These are phyloP conservation scores for Notothenia coriiceps DNA, from an alignment of 2,113 vertebrate species.

Conservation along the genomic window DNA sequence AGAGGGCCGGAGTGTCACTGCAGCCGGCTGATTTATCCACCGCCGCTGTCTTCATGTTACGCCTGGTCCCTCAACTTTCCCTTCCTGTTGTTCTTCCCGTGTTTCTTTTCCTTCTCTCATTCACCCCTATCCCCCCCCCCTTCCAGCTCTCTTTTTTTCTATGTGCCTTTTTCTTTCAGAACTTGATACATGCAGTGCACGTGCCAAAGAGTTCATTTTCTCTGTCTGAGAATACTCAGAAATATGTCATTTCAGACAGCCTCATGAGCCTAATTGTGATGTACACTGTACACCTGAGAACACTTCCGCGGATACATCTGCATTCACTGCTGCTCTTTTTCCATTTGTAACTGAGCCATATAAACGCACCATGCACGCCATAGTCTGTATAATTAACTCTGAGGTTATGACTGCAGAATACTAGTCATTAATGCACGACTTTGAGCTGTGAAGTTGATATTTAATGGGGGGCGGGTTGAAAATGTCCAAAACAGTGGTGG, in stretches of 20 bases:
- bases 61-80: slow-evolving; percentile 80
- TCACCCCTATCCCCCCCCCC: slow-evolving; percentile 50
- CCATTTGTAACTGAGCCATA: slow-evolving; percentile 15
- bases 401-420: slow-evolving; percentile 46
- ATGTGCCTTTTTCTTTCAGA: slow-evolving; percentile 55
- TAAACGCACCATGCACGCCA: slow-evolving; percentile 23
- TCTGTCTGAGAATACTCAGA: slow-evolving; percentile 41
- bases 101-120: slow-evolving; percentile 79
- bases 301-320: slow-evolving; percentile 56
- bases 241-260: slow-evolving; percentile 37
- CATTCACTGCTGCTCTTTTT: slow-evolving; percentile 23
- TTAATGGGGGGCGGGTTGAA: slow-evolving; percentile 25
- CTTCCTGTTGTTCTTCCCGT: slow-evolving; percentile 87
- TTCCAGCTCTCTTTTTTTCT: slow-evolving; percentile 58
- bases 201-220: slow-evolving; percentile 65
- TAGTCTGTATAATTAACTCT: slow-evolving; percentile 45
- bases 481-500: slow-evolving; percentile 41
- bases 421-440: slow-evolving; percentile 49
- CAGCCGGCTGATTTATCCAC: slow-evolving; percentile 83
- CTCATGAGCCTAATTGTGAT: slow-evolving; percentile 32
- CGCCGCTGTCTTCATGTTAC: slow-evolving; percentile 83
- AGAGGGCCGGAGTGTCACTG: slow-evolving; percentile 72
- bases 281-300: slow-evolving; percentile 49
- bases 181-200: slow-evolving; percentile 52
- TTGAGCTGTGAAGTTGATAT: slow-evolving; percentile 37